phyloP scores from a whole-genome alignment of 2,888 invertebrate genomes.

The Rhamnusium bicolor region DNA sequence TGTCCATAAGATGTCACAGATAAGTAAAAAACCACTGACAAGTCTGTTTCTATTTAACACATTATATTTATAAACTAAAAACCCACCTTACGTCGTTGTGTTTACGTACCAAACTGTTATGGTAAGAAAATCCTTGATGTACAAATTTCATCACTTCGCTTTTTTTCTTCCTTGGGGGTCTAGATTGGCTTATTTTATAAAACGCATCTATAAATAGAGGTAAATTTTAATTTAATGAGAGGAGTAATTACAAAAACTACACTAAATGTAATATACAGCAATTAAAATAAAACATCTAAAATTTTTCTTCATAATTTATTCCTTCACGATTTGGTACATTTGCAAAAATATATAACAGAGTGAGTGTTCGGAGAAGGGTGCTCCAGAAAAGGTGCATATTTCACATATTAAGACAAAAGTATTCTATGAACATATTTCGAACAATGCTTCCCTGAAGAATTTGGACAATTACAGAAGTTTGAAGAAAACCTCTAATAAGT shows the following conservation, averaged over 20 bases:
- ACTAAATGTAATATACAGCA: background rate
- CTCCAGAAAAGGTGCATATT: too few species aligned
- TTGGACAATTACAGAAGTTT: too few species aligned
- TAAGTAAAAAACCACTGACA: background rate
- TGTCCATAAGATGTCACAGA: too few species aligned
- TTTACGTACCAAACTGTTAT: slow-evolving; percentile 38
- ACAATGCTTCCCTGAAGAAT: too few species aligned
- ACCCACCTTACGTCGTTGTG: background rate
- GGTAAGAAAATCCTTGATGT: slow-evolving; percentile 42
- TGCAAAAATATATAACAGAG: too few species aligned
- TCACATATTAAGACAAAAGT: too few species aligned
- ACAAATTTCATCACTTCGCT: slow-evolving; percentile 36
- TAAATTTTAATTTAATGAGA: background rate
- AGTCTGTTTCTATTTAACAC: background rate
- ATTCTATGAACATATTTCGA: too few species aligned
- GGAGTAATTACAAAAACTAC: background rate
- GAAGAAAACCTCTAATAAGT: too few species aligned
- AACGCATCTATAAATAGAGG: slow-evolving; percentile 2
- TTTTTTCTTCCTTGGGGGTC: slow-evolving; percentile 15
- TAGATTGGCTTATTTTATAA: background rate
- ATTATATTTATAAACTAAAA: background rate
- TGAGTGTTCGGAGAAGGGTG: too few species aligned
- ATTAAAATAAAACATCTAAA: background rate
- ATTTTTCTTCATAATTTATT: too few species aligned
- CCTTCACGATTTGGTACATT: too few species aligned